phyloP scores from a whole-genome alignment of 2,797 vertebrate genomes.

The Micromesistius poutassou region DNA sequence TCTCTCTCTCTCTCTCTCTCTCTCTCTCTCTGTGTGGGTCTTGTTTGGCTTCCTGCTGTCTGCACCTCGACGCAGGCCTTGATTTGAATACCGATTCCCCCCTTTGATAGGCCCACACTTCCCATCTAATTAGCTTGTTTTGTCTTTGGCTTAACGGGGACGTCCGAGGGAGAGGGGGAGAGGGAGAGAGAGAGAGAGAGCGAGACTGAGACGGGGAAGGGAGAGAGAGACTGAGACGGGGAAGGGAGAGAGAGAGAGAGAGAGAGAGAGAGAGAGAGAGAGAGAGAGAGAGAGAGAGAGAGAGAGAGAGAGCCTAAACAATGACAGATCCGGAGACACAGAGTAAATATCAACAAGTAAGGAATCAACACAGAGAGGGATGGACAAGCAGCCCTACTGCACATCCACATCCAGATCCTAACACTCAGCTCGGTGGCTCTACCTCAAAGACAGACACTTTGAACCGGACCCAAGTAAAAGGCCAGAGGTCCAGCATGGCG shows the following conservation, averaged over 20 bases:
- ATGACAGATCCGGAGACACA: slow-evolving; percentile 59
- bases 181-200: slow-evolving; percentile 44
- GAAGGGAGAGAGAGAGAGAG: no score
- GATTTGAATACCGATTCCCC: slow-evolving; percentile 73
- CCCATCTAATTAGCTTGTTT: slow-evolving; percentile 80
- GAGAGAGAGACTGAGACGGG: slow-evolving; percentile 24
- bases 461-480: no score
- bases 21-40: no score
- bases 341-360: slow-evolving; percentile 70
- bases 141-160: slow-evolving; percentile 73
- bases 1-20: slow-evolving; percentile 38
- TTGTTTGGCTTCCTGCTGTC: slow-evolving; percentile 74
- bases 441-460: no score
- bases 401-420: slow-evolving; percentile 12
- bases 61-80: slow-evolving; percentile 70
- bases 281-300: slow-evolving; percentile 21
- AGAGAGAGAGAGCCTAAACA: slow-evolving; percentile 48
- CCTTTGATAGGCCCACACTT: slow-evolving; percentile 73
- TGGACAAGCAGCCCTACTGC: slow-evolving; percentile 26
- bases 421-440: no score
- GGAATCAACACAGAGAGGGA: slow-evolving; percentile 57
- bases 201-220: no score
- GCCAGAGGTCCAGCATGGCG: no score
- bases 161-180: slow-evolving; percentile 36
- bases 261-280: no score